phyloP scores from a whole-genome alignment of 2,888 invertebrate species.

The Eupithecia dodoneata region DNA sequence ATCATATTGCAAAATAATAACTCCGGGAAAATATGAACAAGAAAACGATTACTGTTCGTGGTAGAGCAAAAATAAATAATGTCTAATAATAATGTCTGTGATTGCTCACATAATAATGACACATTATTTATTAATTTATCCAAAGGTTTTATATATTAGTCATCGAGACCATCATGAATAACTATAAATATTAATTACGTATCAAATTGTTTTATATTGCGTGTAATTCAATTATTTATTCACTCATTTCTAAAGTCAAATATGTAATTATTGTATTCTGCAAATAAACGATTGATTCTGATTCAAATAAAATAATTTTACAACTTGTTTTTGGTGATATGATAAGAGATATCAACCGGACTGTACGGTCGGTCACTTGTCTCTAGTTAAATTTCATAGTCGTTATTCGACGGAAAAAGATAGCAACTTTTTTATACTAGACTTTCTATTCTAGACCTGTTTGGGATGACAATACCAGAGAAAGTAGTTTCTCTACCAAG shows the following conservation, averaged over 20 bases:
- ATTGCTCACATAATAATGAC: not conserved
- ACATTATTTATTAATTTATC: not conserved
- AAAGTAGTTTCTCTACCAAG: conserved; percentile 22
- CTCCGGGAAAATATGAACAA: not conserved
- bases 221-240: not conserved
- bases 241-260: not conserved
- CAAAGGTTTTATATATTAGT: not conserved
- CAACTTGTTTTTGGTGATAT: not conserved
- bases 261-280: too few relatives aligned
- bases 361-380: not conserved
- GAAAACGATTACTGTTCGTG: not conserved
- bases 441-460: conserved; percentile 31
- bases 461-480: conserved; percentile 32
- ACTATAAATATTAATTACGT: not conserved
- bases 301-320: too few relatives aligned
- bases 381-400: not conserved
- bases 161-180: not conserved
- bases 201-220: not conserved
- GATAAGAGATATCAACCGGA: not conserved
- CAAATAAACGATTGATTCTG: too few relatives aligned
- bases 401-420: not conserved
- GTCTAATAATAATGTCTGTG: not conserved
- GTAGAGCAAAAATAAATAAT: not conserved
- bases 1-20: not conserved
- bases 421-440: not conserved